Base-by-base conservation (phyloP, 2,797 vertebrate genomes). In the Etheostoma nigrum region DNA sequence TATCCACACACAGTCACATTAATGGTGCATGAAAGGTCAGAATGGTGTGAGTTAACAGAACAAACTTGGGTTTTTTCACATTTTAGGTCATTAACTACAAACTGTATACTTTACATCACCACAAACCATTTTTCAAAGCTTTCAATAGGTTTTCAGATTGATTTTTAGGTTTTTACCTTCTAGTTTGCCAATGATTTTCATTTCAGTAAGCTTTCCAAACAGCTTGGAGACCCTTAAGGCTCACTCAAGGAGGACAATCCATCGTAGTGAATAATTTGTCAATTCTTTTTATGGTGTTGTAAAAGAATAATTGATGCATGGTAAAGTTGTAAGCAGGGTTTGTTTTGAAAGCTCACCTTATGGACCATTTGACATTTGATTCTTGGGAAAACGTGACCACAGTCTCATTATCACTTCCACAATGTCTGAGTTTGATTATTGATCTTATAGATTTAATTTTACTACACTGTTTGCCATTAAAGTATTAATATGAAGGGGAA, bases 171-270 rank as follows among this genome's bases (percentile, higher is more conserved):
- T 79, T 21, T 13, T 48, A 57, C 62, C 62, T 30, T 53, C 8
- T 5, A 69, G 57, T 64, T 51, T 47, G 27, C 33, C 25, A 72
- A 66, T 78, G 69, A 83, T 82, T 84, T 81, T 84, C 48, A 78
- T 76, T 78, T 83, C 47, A 83, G 44, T 42, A 18, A 69, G 23
- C 55, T 72, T 23, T 63, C 83, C 83, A 85, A 76, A 72, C 36
- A 48, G 36, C 57, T n/a, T 18, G 18, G 71, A 69, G 61, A 51
- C 23, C 61, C 19, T 58, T 53, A 74, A 61, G 72, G 55, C 19
- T 67, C 64, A 65, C 25, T 80, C n/a, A 40, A 61, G 71, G 63
- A 69, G 53, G 25, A 15, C 66, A 71, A 83, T 85, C 72, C 65
- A 83, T 89, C 80, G 79, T 6, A 71, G 16, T 72, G 21, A 82